Evolutionary conservation across 2,113 vertebrate genomes (phyloP).

Genomic region (Brienomyrus brachyistius): DNA sequence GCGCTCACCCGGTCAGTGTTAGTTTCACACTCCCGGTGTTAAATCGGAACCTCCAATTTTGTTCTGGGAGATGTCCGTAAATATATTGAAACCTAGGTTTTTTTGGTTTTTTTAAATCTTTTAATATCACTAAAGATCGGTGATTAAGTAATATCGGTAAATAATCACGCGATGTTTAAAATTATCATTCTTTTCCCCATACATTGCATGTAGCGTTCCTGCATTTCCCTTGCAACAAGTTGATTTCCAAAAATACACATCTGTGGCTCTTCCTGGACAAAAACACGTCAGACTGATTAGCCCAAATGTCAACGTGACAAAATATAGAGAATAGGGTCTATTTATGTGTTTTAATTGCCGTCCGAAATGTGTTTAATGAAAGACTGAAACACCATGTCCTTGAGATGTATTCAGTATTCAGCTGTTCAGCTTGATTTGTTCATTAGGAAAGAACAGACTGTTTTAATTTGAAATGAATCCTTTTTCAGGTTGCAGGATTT

Average conservation of each 20-base stretch:
- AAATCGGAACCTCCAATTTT: not conserved
- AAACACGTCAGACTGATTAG: not conserved
- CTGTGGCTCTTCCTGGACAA: not conserved
- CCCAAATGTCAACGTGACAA: not conserved
- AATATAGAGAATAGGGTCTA: not conserved
- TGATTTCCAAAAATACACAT: not conserved
- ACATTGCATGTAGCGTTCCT: not conserved
- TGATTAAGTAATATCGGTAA: not conserved
- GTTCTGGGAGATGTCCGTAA: not conserved
- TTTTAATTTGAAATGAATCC: not conserved
- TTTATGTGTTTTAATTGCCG: not conserved
- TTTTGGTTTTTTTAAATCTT: not conserved
- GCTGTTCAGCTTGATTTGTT: not conserved
- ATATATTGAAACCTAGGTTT: not conserved
- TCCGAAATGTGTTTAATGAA: not conserved
- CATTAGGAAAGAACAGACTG: not conserved
- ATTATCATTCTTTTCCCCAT: not conserved
- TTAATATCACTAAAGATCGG: not conserved
- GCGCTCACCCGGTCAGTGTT: not conserved
- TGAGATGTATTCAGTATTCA: not conserved
- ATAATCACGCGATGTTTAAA: not conserved
- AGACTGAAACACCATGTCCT: not conserved
- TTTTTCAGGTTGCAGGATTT: not conserved
- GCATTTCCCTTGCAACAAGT: constrained; percentile 7
- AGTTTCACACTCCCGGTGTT: not conserved